These are phyloP conservation scores for Belonocnema kinseyi DNA, from an alignment of 1,140 invertebrate species.

Conservation along the genomic window DNA sequence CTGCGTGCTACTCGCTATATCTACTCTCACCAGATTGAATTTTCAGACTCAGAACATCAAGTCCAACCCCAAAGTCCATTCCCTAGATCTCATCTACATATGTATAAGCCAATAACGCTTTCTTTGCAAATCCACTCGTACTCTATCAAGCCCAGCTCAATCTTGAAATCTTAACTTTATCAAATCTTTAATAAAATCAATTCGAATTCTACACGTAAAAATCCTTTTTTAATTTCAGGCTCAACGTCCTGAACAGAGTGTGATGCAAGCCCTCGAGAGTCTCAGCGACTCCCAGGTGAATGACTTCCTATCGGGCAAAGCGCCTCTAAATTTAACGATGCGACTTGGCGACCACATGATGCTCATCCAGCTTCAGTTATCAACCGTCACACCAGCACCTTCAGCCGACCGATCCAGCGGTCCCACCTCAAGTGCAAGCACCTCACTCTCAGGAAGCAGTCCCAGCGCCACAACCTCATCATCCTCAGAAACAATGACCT, in stretches of 20 bases:
- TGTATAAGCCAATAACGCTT: not conserved
- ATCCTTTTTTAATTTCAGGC: slow-evolving; percentile 80
- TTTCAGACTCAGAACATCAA: slow-evolving; percentile 3
- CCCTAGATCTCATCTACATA: not conserved
- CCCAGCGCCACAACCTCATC: slow-evolving; percentile 31
- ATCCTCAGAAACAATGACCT: slow-evolving; percentile 18
- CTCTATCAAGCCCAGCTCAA: not conserved
- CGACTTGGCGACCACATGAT: slow-evolving; percentile 97
- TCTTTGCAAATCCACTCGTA: not conserved
- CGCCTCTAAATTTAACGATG: slow-evolving; percentile 95
- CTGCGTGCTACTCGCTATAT: slow-evolving; percentile 11
- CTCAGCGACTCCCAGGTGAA: slow-evolving; percentile 94
- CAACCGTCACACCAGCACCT: slow-evolving; percentile 82
- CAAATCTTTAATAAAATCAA: too few relatives aligned
- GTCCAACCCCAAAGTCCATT: not conserved
- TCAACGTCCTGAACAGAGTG: slow-evolving; percentile 93
- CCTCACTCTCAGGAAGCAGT: slow-evolving; percentile 28
- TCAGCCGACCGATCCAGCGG: slow-evolving; percentile 49
- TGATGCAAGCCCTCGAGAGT: slow-evolving; percentile 95
- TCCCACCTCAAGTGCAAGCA: slow-evolving; percentile 41
- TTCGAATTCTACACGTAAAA: not conserved
- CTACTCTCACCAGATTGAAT: slow-evolving; percentile 34
- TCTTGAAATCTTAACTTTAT: too few relatives aligned
- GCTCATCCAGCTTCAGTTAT: slow-evolving; percentile 95
- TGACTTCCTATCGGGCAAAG: slow-evolving; percentile 95